Evolutionary conservation across 2,888 invertebrate genomes (phyloP), one percentile per base, ranked within the genome.

Genomic region (Agrochola lota): DNA sequence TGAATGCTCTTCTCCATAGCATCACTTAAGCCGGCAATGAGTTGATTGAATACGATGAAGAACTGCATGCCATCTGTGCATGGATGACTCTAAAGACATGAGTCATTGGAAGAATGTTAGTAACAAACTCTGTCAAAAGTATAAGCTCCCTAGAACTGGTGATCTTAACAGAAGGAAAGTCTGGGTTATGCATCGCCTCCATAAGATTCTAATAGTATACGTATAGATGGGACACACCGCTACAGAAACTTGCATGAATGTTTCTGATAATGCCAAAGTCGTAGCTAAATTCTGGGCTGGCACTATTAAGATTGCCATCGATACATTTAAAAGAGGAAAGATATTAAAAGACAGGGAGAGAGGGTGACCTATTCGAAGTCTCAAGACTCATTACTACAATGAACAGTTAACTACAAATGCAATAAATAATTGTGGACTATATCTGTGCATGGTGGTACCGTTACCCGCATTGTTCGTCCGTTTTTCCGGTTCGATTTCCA

Each of bases 391-490:
- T 75, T 80, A 86, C 72, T 71, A 66, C 71, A 43, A 75, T 1
- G 17, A 62, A 73, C 81, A 52, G 76, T 83, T 81, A 78, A 26
- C 49, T 69, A 57, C 69, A 81, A 87, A 78, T 70, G 77, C 79
- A 79, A 85, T 79, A 83, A 84, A 83, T 80, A 72, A 83, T 80
- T 80, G 81, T 89, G 73, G 7, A 71, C 80, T 81, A 85, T 77
- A 80, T 83, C 77, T 80, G 62, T 72, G 52, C 67, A 79, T 82
- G 75, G 63, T 71, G 74, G 78, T 78, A 35, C 88, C 86, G 88
- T 87, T 87, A 79, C 79, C 77, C 78, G 83, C 75, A 87, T 89
- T 89, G 87, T 85, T 85, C 76, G 55, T 72, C 63, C 66, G 79
- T 78, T 87, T 79, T 87, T 76, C 80, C 75, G 77, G 77, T 85